A percentile compares a stretch with the other conserved stretches of the same genome.
phyloP scores from a whole-genome alignment of 2,888 invertebrate genomes.

The Gastrophysa polygoni region DNA sequence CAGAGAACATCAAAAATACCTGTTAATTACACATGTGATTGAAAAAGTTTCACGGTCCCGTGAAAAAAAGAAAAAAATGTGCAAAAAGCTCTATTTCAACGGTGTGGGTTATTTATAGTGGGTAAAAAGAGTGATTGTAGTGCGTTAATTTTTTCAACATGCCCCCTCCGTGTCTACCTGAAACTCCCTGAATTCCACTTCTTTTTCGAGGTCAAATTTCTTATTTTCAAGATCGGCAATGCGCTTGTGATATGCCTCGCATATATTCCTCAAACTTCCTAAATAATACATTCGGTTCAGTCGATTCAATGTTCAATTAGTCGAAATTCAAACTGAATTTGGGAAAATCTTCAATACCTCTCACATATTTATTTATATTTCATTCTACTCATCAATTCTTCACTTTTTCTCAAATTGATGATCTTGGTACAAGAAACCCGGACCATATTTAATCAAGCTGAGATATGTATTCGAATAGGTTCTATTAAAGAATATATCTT shows the following conservation, averaged over 20 bases:
- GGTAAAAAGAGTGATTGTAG: slow-evolving; percentile 3
- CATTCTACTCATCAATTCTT: too few relatives aligned
- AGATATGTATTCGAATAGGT: too few relatives aligned
- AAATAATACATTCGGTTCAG: slow-evolving; percentile 45
- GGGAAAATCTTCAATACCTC: slow-evolving; percentile 13
- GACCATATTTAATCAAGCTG: too few relatives aligned
- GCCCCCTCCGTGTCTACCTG: slow-evolving; percentile 72
- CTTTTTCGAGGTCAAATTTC: slow-evolving; percentile 98
- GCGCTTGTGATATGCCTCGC: slow-evolving; percentile 78
- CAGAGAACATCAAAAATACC: neutral
- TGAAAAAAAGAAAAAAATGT: slow-evolving; percentile 21
- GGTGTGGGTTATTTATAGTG: slow-evolving; percentile 40
- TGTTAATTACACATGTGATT: neutral
- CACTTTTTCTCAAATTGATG: too few relatives aligned
- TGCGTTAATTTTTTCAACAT: slow-evolving; percentile 39
- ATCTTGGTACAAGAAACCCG: too few relatives aligned
- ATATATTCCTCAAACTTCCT: slow-evolving; percentile 54
- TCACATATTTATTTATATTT: too few relatives aligned
- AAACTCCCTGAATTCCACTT: slow-evolving; percentile 93
- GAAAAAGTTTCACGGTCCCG: neutral
- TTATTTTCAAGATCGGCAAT: slow-evolving; percentile 83
- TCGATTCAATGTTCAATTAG: too few relatives aligned
- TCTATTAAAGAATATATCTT: too few relatives aligned
- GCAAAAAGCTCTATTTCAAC: slow-evolving; percentile 46
- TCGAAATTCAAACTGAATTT: too few relatives aligned